Percentiles rank a stretch among this genome's conserved stretches.
Evolutionary conservation across 2,113 vertebrate species (phyloP).

Genomic region (Thalassarche chlororhynchos): DNA sequence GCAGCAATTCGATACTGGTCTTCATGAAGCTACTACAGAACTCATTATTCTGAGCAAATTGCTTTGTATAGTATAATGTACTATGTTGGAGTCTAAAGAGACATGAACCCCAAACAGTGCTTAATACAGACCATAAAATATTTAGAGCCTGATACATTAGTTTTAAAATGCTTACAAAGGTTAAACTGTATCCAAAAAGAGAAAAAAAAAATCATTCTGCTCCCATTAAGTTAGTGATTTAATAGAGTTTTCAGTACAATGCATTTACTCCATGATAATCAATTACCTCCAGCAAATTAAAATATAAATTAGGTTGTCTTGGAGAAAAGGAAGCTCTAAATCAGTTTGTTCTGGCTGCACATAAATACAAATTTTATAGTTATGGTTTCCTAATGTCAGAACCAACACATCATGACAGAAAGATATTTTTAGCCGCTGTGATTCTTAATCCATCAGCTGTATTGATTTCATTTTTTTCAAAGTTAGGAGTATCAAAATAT

Average conservation of each 20-base stretch:
- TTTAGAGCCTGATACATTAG: slow-evolving; percentile 70
- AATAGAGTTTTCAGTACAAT: slow-evolving; percentile 67
- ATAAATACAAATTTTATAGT: slow-evolving; percentile 53
- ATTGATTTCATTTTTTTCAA: neutral
- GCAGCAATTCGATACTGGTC: slow-evolving; percentile 56
- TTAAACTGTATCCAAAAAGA: slow-evolving; percentile 45
- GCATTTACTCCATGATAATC: slow-evolving; percentile 72
- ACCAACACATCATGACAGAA: neutral
- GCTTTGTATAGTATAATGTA: slow-evolving; percentile 71
- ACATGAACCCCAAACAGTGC: slow-evolving; percentile 60
- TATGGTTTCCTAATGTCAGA: slow-evolving; percentile 32
- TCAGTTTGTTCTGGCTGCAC: slow-evolving; percentile 25
- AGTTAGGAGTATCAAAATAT: neutral
- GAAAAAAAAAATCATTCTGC: neutral
- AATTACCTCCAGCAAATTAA: slow-evolving; percentile 75
- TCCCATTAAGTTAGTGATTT: slow-evolving; percentile 64
- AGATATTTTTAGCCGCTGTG: neutral
- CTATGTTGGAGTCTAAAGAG: slow-evolving; percentile 61
- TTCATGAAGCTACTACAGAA: slow-evolving; percentile 63
- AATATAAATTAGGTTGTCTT: slow-evolving; percentile 68
- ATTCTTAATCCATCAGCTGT: neutral
- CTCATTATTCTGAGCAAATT: slow-evolving; percentile 78
- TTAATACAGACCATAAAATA: slow-evolving; percentile 81
- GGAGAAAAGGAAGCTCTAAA: slow-evolving; percentile 48
- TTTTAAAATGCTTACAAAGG: slow-evolving; percentile 73